Percentiles rank a stretch among this genome's conserved stretches.
These are phyloP conservation scores for Heliconius melpomene DNA, from an alignment of 1,140 invertebrate genomes.

Conservation along the genomic window DNA sequence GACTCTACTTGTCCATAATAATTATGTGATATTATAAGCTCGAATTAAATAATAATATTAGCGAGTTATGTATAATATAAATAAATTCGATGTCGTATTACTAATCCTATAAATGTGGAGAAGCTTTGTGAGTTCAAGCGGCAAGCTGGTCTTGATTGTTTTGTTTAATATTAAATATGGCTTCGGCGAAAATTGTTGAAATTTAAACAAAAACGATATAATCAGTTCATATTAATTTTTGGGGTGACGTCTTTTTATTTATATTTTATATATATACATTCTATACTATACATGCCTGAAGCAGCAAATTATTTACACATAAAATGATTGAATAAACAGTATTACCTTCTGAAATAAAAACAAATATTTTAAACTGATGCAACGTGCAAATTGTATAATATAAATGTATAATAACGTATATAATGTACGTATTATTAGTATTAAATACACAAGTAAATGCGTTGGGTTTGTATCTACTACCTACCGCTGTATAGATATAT, in stretches of 20 bases:
- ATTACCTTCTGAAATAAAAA: slow-evolving; percentile 26
- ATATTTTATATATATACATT: slow-evolving; percentile 5
- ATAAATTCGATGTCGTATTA: slow-evolving; percentile 70
- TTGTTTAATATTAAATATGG: not conserved
- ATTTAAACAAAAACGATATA: not conserved
- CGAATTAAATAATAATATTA: slow-evolving; percentile 58
- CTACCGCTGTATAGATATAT: slow-evolving; percentile 70
- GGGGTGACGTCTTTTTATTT: slow-evolving; percentile 4
- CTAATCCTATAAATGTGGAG: slow-evolving; percentile 31
- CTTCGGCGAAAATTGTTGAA: not conserved
- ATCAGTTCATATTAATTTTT: not conserved
- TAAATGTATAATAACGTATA: slow-evolving; percentile 56
- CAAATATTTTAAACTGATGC: slow-evolving; percentile 38
- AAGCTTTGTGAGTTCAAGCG: slow-evolving; percentile 31
- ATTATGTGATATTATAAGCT: slow-evolving; percentile 79
- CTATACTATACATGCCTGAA: not conserved
- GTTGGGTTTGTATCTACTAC: slow-evolving; percentile 68
- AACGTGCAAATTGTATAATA: slow-evolving; percentile 71
- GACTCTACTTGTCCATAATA: slow-evolving; percentile 63
- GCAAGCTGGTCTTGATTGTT: slow-evolving; percentile 37
- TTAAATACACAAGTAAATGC: slow-evolving; percentile 72
- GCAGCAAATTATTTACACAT: not conserved
- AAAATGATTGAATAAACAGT: slow-evolving; percentile 24
- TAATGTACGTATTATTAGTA: slow-evolving; percentile 76
- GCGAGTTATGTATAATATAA: slow-evolving; percentile 62